Conservation (phyloP, 37 sponge, comb jelly and placozoan genomes). For the Aphrocallistes beatrix region DNA sequence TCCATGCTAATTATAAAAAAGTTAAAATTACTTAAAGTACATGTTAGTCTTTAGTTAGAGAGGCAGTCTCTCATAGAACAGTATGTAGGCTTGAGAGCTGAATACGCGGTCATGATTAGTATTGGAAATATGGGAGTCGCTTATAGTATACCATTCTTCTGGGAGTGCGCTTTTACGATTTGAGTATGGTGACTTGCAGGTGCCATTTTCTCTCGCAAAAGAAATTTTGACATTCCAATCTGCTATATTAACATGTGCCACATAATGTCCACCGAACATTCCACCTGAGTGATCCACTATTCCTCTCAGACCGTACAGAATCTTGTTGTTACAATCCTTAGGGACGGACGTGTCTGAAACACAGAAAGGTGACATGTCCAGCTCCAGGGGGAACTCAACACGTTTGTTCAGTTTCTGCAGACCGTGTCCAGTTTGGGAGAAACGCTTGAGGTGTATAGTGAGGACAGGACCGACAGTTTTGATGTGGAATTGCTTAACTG, state of each 20-base stretch:
- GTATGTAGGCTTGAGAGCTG: conserved; percentile 72
- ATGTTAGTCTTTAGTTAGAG: too few species aligned
- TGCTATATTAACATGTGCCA: conserved; percentile 59
- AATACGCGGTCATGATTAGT: conserved; percentile 40
- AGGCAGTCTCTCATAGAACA: conserved; percentile 81
- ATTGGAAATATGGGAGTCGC: conserved; percentile 59
- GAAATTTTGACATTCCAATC: neutral
- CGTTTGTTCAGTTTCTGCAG: conserved; percentile 59
- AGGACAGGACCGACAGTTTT: conserved; percentile 44
- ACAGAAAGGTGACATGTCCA: conserved; percentile 72
- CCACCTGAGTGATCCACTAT: conserved; percentile 77
- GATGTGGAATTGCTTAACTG: conserved; percentile 56
- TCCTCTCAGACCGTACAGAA: conserved; percentile 69
- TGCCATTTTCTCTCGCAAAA: neutral
- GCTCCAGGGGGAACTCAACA: conserved; percentile 50
- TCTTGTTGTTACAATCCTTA: conserved; percentile 10
- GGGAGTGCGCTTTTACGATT: too few species aligned
- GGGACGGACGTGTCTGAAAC: neutral
- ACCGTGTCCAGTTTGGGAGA: conserved; percentile 40
- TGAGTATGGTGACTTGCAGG: neutral
- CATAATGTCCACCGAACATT: conserved; percentile 80
- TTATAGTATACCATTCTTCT: conserved; percentile 77
- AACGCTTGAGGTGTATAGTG: conserved; percentile 80
- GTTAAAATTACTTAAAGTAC: too few species aligned
- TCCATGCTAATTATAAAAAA: too few species aligned